Evolutionary conservation across 1,140 invertebrate genomes (phyloP), one percentile per base, ranked within the genome.

Genomic region (Lepidurus apus): DNA sequence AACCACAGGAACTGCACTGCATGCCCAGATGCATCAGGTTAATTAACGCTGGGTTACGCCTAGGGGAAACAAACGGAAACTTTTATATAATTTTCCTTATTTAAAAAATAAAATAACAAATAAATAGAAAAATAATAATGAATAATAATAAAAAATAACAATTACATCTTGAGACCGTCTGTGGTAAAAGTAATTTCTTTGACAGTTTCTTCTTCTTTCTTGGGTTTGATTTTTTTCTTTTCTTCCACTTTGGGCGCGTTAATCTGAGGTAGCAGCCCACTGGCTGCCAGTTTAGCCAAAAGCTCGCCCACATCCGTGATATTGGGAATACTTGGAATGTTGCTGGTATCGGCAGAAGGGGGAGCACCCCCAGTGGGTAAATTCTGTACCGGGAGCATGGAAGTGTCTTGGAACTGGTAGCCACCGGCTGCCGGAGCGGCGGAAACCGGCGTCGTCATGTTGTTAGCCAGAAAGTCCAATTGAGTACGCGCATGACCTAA

Each of bases 1-100:
- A 90, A 21, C 96, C 96, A 86, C 96, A 98, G 34, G 95, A 95
- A 78, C 93, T 93, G 86, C 97, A 98, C 84, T 98, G 96, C 87
- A 97, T 94, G 7, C 96, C 95, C 77, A 90, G 88, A 84, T 95
- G 96, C 9, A 98, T 85, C 5, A 86, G 84, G 7, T 88, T 83
- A 11, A 94, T 88, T 1, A 95, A 86, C 2, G 88, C 90, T 1
- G 88, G 85, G 82, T 94, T 91, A 65, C 53, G 53, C 53, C 53
- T 65, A 65, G 17, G 7, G 13, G 10, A 17, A 65, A 65, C 17
- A 17, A 7, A 13, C 53, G n/a, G 1, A 65, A 13, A 17, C 10
- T 1, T 17, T 17, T n/a, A 11, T 6, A 65, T n/a, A 65, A 17
- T 8, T 7, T n/a, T n/a, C 45, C 45, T 47, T 17, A 7, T n/a